Percentiles rank a stretch among this genome's conserved stretches.
phyloP scores from a whole-genome alignment of 1,140 invertebrate genomes.

The Megathymus violae region DNA sequence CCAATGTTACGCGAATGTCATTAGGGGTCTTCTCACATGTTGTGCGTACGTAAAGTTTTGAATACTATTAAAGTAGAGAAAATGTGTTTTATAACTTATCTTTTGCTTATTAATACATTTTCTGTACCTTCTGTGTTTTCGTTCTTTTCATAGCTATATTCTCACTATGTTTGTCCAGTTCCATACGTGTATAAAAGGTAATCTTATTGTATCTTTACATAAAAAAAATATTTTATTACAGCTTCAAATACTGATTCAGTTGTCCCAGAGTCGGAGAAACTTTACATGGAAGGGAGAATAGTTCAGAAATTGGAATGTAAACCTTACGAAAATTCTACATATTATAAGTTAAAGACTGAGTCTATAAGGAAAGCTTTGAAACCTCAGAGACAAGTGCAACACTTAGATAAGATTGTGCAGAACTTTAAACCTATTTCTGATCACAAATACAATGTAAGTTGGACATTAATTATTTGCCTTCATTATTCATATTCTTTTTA shows the following conservation, averaged over 20 bases:
- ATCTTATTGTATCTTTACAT: no score
- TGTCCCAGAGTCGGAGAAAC: slow-evolving; percentile 91
- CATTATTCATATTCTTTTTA: no score
- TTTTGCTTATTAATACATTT: no score
- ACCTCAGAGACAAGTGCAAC: slow-evolving; percentile 90
- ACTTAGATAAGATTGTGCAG: slow-evolving; percentile 92
- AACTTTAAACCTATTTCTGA: slow-evolving; percentile 95
- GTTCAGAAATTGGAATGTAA: slow-evolving; percentile 97
- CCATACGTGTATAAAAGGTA: no score
- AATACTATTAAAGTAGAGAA: background rate
- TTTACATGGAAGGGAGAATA: slow-evolving; percentile 96
- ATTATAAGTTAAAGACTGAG: slow-evolving; percentile 95
- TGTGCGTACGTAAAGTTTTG: slow-evolving; percentile 84
- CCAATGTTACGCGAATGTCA: slow-evolving; percentile 93
- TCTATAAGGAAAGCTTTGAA: slow-evolving; percentile 93
- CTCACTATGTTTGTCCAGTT: no score
- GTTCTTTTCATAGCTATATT: no score
- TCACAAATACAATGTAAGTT: slow-evolving; percentile 94
- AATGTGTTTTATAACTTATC: no score
- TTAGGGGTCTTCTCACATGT: slow-evolving; percentile 95
- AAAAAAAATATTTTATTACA: slow-evolving; percentile 66
- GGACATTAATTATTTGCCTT: slow-evolving; percentile 11
- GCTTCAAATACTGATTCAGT: slow-evolving; percentile 86
- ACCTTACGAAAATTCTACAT: slow-evolving; percentile 93
- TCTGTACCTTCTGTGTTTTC: no score